Percentiles rank a stretch among this genome's conserved stretches.
phyloP scores from a whole-genome alignment of 2,888 invertebrate species.

The Drosophila affinis region DNA sequence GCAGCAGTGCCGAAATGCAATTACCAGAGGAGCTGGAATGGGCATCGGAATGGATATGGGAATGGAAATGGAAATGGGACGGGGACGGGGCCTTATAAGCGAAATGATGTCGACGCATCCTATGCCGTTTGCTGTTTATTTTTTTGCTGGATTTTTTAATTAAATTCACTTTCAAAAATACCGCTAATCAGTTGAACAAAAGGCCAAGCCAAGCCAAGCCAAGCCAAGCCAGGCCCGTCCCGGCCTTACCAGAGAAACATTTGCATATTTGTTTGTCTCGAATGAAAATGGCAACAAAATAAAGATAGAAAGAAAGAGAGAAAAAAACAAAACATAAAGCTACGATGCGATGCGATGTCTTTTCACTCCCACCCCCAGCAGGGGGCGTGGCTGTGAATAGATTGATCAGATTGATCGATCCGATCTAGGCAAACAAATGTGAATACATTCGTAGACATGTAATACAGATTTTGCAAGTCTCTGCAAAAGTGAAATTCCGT shows the following conservation, averaged over 20 bases:
- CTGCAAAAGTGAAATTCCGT: slow-evolving; percentile 35
- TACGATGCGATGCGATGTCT: not conserved
- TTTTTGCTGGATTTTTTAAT: slow-evolving; percentile 57
- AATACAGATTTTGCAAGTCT: slow-evolving; percentile 9
- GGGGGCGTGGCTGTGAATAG: slow-evolving; percentile 44
- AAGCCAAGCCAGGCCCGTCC: too few species aligned
- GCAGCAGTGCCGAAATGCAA: not conserved
- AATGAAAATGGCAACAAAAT: slow-evolving; percentile 7
- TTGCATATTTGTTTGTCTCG: slow-evolving; percentile 70
- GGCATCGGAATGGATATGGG: slow-evolving; percentile 4
- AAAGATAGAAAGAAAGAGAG: not conserved
- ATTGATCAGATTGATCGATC: slow-evolving; percentile 36
- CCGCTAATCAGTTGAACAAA: slow-evolving; percentile 68
- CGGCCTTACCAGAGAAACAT: slow-evolving; percentile 44
- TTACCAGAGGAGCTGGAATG: not conserved
- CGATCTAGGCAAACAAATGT: slow-evolving; percentile 28
- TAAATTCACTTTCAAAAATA: slow-evolving; percentile 77
- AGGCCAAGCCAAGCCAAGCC: slow-evolving; percentile 3
- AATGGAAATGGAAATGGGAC: slow-evolving; percentile 20
- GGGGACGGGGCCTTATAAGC: slow-evolving; percentile 19
- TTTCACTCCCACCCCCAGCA: slow-evolving; percentile 5
- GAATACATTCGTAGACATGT: not conserved
- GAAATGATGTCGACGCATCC: slow-evolving; percentile 50
- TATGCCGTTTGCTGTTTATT: slow-evolving; percentile 38
- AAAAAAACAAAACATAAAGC: not conserved